These are phyloP conservation scores for Lissonota sp. DNA, from an alignment of 2,888 invertebrate species.

Conservation along the genomic window DNA sequence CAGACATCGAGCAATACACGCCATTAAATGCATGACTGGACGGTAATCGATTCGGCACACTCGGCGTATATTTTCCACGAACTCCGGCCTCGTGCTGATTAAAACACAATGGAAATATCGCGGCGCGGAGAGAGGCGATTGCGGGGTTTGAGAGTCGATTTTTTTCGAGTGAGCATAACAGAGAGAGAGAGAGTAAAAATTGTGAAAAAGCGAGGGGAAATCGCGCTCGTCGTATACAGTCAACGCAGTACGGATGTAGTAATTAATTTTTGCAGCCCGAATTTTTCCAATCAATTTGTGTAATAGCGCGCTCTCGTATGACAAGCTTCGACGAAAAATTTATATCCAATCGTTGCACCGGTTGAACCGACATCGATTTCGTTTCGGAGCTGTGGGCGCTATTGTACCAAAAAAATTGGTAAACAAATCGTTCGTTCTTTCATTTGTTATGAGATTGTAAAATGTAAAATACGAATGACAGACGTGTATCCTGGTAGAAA, in stretches of 20 bases:
- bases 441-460: neutral
- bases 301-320: conserved; percentile 6
- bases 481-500: no score
- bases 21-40: conserved; percentile 58
- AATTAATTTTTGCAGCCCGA: conserved; percentile 28
- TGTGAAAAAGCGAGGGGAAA: conserved; percentile 8
- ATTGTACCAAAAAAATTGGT: neutral
- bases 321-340: conserved; percentile 1
- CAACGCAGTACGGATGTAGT: neutral
- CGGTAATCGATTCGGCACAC: conserved; percentile 58
- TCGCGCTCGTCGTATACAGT: conserved; percentile 4
- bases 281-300: conserved; percentile 41
- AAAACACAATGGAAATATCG: conserved; percentile 53
- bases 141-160: neutral
- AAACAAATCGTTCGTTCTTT: neutral
- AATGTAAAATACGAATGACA: no score
- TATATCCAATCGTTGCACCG: no score
- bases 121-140: conserved; percentile 9
- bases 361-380: neutral
- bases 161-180: neutral
- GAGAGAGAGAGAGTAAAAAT: conserved; percentile 4
- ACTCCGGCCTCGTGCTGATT: conserved; percentile 45
- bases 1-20: conserved; percentile 23
- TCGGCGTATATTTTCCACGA: conserved; percentile 3
- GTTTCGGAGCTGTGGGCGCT: neutral